These are phyloP conservation scores for Armadillidium nasatum DNA, from an alignment of 1,140 invertebrate genomes.

Conservation along the genomic window DNA sequence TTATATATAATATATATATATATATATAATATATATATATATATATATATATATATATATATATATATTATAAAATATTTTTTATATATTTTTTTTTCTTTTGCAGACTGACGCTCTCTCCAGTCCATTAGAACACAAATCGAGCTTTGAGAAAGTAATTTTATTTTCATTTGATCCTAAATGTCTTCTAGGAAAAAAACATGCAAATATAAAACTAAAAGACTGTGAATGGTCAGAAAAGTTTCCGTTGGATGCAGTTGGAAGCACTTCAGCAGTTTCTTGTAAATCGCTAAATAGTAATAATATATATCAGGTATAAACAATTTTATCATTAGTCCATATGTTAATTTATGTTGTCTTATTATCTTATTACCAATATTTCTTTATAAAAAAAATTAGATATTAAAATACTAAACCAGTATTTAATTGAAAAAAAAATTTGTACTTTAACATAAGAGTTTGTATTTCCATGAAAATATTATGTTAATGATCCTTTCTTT, in stretches of 20 bases:
- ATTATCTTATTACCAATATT: no score
- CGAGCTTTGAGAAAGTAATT: slow-evolving; percentile 50
- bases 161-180: slow-evolving; percentile 88
- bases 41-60: slow-evolving; percentile 11
- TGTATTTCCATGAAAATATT: no score
- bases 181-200: slow-evolving; percentile 87
- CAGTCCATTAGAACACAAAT: not conserved
- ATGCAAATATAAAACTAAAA: slow-evolving; percentile 75
- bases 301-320: no score
- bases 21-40: slow-evolving; percentile 11
- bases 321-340: no score
- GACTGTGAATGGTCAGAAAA: slow-evolving; percentile 93
- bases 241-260: slow-evolving; percentile 93
- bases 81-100: no score
- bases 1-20: slow-evolving; percentile 13
- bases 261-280: slow-evolving; percentile 79
- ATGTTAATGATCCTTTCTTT: no score
- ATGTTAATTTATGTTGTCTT: no score
- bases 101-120: not conserved
- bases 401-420: no score
- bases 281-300: slow-evolving; percentile 57
- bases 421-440: no score
- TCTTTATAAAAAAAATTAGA: no score
- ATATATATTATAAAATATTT: slow-evolving; percentile 12
- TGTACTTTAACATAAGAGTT: no score